A percentile compares a stretch with the other conserved stretches of the same genome.
These are phyloP conservation scores for Pollicipes pollicipes DNA, from an alignment of 1,140 invertebrate genomes.

Conservation along the genomic window DNA sequence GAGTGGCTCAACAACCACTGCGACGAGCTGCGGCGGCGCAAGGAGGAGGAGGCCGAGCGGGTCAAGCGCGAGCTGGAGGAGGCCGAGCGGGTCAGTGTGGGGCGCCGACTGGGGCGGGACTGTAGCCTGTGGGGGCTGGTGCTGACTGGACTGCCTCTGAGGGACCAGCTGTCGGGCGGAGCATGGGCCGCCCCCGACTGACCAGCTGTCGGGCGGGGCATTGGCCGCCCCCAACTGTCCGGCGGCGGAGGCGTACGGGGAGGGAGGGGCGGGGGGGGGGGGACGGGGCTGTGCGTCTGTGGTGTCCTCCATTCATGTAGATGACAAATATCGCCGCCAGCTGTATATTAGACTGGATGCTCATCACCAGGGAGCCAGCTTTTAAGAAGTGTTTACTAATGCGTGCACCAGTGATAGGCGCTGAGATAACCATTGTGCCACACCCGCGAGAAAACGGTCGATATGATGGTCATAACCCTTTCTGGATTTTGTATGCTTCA, in stretches of 20 bases:
- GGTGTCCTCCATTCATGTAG: too few species aligned
- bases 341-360: too few species aligned
- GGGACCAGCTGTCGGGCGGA: neutral
- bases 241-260: constrained; percentile 10
- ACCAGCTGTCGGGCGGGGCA: constrained; percentile 4
- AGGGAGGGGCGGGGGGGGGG: too few species aligned
- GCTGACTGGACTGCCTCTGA: neutral
- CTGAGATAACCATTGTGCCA: too few species aligned
- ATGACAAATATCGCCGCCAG: too few species aligned
- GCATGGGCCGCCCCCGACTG: constrained; percentile 5
- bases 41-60: constrained; percentile 46
- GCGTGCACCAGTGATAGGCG: too few species aligned
- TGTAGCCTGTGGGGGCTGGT: constrained; percentile 7
- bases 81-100: constrained; percentile 50
- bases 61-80: constrained; percentile 61
- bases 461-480: too few species aligned
- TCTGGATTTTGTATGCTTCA: too few species aligned
- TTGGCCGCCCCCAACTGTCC: constrained; percentile 8
- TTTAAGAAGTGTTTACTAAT: too few species aligned
- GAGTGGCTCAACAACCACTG: constrained; percentile 76
- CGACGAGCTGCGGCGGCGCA: constrained; percentile 52
- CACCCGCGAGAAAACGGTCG: too few species aligned
- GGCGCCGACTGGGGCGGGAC: neutral
- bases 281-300: too few species aligned
- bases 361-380: too few species aligned